phyloP scores from a whole-genome alignment of 2,888 invertebrate genomes.

The Polia nebulosa region DNA sequence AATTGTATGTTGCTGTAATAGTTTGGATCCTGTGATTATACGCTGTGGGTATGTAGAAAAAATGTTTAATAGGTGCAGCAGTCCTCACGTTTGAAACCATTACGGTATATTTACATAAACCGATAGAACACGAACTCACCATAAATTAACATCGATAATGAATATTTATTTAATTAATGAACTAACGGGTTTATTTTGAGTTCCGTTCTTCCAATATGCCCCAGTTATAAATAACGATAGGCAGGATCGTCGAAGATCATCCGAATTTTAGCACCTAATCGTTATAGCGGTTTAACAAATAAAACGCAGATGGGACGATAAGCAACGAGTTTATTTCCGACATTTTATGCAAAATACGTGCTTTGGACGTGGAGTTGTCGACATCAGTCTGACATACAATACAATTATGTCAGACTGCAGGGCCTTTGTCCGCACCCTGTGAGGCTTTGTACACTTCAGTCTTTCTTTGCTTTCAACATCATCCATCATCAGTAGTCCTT shows the following conservation, averaged over 20 bases:
- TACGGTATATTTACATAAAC: neutral
- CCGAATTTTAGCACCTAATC: neutral
- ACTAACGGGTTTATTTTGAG: neutral
- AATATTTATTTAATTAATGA: constrained; percentile 15
- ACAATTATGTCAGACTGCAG: too few relatives aligned
- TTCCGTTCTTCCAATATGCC: constrained; percentile 7
- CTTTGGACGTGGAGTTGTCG: too few relatives aligned
- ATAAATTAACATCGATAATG: neutral
- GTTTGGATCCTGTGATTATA: constrained; percentile 25
- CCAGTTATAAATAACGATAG: neutral
- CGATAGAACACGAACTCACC: constrained; percentile 10
- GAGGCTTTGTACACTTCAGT: neutral
- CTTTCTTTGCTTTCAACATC: neutral
- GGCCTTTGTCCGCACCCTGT: too few relatives aligned
- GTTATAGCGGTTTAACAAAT: neutral
- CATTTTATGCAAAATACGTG: too few relatives aligned
- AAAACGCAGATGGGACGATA: neutral
- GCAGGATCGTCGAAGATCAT: neutral
- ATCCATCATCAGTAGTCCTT: neutral
- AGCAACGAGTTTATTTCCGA: neutral
- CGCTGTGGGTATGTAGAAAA: constrained; percentile 19
- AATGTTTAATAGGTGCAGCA: neutral
- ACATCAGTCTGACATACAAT: too few relatives aligned
- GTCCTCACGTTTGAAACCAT: neutral
- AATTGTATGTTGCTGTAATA: constrained; percentile 20